Base-by-base conservation (phyloP, 2,888 invertebrate species). In the Clanis bilineata region DNA sequence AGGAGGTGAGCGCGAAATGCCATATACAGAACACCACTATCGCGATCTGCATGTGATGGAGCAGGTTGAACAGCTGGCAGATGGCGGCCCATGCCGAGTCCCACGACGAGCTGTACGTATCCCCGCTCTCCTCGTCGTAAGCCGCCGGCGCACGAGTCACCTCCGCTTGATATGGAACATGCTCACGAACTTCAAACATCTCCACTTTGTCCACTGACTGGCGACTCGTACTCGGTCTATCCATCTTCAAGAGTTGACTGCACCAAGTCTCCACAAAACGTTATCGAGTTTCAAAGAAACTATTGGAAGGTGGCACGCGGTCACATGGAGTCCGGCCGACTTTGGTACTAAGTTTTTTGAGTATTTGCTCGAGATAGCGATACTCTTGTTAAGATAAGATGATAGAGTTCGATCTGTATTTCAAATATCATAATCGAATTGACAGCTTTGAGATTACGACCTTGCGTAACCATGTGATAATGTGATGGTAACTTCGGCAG, bases 1-100 rank as follows among this genome's bases (percentile, higher is more conserved):
- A 77, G 0, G 85, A 82, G 6, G 83, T 90, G 59, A 92, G 69
- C 9, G 91, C 91, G 63, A 90, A 90, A 62, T 85, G 82, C 91
- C 91, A 92, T 51, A 91, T 59, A 61, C 83, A 85, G 67, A 88
- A 92, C 66, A 90, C 88, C 5, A 93, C 88, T 57, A 92, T 87
- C 1, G 91, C 90, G 1, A 91, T 77, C 63, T 86, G 85, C 87
- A 90, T 89, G 62, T 93, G 93, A 60, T 92, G 91, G 10, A 92
- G 69, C 2, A 92, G 72, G 64, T 93, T 93, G 65, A 90, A 73
- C 6, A 92, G 75, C 67, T 90, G 90, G 61, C 90, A 92, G 59
- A 92, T 85, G 0, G 90, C 83, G 2, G 71, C 71, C 89, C 91
- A 92, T 0, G 90, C 92, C 0, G 90, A 85, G 3, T 79, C 75